phyloP scores from a whole-genome alignment of 2,888 invertebrate genomes.

The Lithophane socia region DNA sequence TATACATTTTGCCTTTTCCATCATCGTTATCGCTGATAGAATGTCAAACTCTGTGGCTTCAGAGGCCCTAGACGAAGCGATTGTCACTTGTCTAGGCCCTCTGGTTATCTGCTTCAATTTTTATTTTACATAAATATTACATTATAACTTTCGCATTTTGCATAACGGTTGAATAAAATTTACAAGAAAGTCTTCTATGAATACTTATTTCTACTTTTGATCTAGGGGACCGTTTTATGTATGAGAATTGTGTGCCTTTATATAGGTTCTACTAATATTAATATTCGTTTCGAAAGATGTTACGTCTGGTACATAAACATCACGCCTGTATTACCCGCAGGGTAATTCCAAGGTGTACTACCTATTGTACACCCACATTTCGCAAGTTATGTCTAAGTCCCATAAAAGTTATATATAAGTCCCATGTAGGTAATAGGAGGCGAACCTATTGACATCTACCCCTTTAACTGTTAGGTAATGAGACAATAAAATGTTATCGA shows the following conservation, averaged over 20 bases:
- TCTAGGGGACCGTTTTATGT: neutral
- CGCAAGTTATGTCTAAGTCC: neutral
- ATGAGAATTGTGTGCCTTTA: neutral
- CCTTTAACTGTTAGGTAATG: too few species aligned
- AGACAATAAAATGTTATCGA: too few species aligned
- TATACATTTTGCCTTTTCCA: too few species aligned
- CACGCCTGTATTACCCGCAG: neutral
- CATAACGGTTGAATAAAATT: neutral
- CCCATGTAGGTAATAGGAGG: too few species aligned
- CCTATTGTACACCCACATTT: neutral
- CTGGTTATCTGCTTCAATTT: too few species aligned
- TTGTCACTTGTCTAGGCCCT: too few species aligned
- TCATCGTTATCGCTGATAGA: too few species aligned
- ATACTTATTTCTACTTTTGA: neutral
- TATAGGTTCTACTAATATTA: too few species aligned
- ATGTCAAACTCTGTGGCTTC: too few species aligned
- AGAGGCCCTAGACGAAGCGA: too few species aligned
- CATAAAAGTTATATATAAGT: too few species aligned
- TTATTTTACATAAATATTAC: too few species aligned
- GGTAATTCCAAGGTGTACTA: neutral
- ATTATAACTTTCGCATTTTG: neutral
- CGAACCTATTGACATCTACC: neutral
- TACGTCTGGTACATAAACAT: neutral
- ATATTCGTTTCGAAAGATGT: neutral
- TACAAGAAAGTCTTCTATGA: neutral